Evolutionary conservation across 2,113 vertebrate genomes (phyloP).

Genomic region (Odocoileus virginianus): DNA sequence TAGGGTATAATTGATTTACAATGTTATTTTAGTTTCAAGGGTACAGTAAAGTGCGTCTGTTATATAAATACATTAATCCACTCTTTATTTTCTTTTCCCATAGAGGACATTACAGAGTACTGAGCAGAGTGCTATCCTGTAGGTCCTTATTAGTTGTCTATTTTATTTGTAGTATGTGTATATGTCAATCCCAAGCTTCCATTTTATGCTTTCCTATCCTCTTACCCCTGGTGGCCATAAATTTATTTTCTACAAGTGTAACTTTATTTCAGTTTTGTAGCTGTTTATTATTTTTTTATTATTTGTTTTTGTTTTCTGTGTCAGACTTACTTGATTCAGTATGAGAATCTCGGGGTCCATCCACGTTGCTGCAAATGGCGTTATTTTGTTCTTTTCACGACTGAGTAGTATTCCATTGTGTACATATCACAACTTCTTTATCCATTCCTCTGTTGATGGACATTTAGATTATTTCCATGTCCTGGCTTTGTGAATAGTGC

Average conservation of each 20-base stretch:
- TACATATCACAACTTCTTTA: neutral
- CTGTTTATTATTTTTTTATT: neutral
- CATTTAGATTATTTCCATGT: neutral
- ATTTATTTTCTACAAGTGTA: neutral
- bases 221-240: neutral
- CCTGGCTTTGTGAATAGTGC: neutral
- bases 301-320: neutral
- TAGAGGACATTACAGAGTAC: neutral
- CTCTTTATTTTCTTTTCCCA: neutral
- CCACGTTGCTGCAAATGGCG: neutral
- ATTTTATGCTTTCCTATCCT: neutral
- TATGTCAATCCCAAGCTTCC: neutral
- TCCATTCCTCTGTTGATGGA: neutral
- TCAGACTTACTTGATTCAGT: neutral
- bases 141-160: neutral
- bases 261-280: neutral
- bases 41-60: neutral
- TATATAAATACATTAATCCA: neutral
- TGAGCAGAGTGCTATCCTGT: neutral
- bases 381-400: neutral
- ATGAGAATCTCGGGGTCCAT: neutral
- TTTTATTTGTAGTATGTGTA: neutral
- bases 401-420: neutral
- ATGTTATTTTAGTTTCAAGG: neutral
- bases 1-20: neutral